Base-by-base conservation (phyloP, 2,888 invertebrate species). In the Taphrorychus bicolor region DNA sequence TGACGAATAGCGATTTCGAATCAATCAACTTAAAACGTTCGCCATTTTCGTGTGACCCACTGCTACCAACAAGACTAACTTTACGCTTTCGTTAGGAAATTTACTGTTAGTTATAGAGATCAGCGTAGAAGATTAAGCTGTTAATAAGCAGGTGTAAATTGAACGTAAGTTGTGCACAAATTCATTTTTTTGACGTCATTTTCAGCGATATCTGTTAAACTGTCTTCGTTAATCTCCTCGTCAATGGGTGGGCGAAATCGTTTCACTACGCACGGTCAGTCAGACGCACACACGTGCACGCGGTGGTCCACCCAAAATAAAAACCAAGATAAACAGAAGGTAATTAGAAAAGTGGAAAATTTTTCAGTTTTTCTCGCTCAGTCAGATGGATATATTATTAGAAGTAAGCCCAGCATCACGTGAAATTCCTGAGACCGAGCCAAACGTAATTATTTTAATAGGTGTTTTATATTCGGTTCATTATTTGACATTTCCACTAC, bases 341-440 rank as follows among this genome's bases (percentile, higher is more conserved):
- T 32, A 32, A 32, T 32, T 32, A 32, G 32, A 32, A 32, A 32
- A 45, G 14, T 7, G 2, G 45, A 45, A 45, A 5, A 45, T 45
- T 45, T 32, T 32, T 45, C 9, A 7, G 2, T 51, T 51, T 51
- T 51, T 17, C 14, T 14, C 19, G 21, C 21, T 69, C 58, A 61
- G 60, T 56, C 59, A 64, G 59, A 66, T 56, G 59, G 61, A 66
- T 63, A 63, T 70, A 70, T 70, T 70, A 70, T 70, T 70, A 70
- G 70, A 66, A 19, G 49, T 62, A 62, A 62, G 54, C 51, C 45
- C 52, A 42, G 45, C 53, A 56, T 70, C 70, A 67, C 64, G 70
- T 70, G 70, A 67, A 70, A 70, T 67, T 70, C 70, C 64, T 70
- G 70, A 70, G 48, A 42, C 53, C 49, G 60, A 53, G 70, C 70